Evolutionary conservation across 2,888 invertebrate genomes (phyloP), one percentile per base, ranked within the genome.

Genomic region (Piscicola geometra): DNA sequence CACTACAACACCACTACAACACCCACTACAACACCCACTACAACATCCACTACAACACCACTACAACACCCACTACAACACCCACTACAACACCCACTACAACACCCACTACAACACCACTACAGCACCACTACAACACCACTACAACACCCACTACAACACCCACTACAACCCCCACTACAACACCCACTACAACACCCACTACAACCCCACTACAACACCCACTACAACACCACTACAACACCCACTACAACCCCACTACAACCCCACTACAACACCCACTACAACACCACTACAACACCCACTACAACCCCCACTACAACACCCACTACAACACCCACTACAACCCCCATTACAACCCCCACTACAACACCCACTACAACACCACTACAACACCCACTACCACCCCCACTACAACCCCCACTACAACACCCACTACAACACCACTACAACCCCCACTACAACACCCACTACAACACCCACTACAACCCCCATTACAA

Each of bases 241-340:
- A 30, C 47, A 50, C 41, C 12, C 30, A 69, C 35, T 18, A 28
- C 30, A 15, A 32, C 30, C 2, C 30, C 30, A n/a, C 2, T 32
- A 5, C 25, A 30, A 35, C 25, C 32, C 47, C 84, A 85, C 83
- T 81, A 87, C 87, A 56, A 93, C 92, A 81, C 97, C 97, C 81
- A 96, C 97, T 78, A 98, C 88, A 98, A 99, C 99, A 84, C 99
- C 99, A 86, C 36, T 5, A 0, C n/a, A 18, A 71, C 28, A 71
- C 28, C 2, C 5, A 50, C 41, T n/a, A 12, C n/a, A 28, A 47
- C 41, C 21, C 28, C 35, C 21, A 50, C 28, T 2, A 5, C 1
- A 30, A 71, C 0, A 71, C 47, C 35, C 21, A 50, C 28, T 9
- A 0, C 33, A 12, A 50, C 41, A 71, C 47, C 35, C 41, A 50